Conservation (phyloP, 2,888 invertebrate species). For the Dryobota labecula region DNA sequence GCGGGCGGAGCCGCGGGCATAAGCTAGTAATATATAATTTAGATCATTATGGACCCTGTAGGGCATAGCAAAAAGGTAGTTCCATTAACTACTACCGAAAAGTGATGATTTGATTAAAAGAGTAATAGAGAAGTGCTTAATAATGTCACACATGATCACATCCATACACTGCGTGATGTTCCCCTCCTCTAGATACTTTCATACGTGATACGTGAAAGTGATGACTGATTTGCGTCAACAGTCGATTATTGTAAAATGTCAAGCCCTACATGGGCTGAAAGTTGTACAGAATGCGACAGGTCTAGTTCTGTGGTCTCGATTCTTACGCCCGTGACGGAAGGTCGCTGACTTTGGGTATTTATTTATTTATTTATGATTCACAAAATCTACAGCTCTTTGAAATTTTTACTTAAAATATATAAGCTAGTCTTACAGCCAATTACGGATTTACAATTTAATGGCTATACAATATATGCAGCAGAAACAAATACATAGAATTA, state of each 20-base stretch:
- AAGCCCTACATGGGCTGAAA: slow-evolving; percentile 55
- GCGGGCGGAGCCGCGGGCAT: too few species aligned
- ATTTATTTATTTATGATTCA: too few species aligned
- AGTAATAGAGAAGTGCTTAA: neutral
- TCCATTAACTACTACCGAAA: neutral
- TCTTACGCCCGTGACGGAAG: slow-evolving; percentile 40
- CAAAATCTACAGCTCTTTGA: too few species aligned
- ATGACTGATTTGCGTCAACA: slow-evolving; percentile 39
- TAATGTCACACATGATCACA: slow-evolving; percentile 14
- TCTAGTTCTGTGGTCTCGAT: slow-evolving; percentile 40
- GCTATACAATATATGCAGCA: too few species aligned
- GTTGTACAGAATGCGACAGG: slow-evolving; percentile 37
- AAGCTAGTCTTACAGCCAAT: too few species aligned
- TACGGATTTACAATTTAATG: too few species aligned
- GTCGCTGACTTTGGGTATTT: slow-evolving; percentile 41
- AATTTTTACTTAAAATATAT: too few species aligned
- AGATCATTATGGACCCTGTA: too few species aligned
- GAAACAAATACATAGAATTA: too few species aligned
- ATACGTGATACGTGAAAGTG: slow-evolving; percentile 52
- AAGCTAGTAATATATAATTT: too few species aligned
- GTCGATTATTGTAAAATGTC: slow-evolving; percentile 51
- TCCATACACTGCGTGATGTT: slow-evolving; percentile 19
- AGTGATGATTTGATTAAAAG: neutral
- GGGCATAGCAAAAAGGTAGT: too few species aligned
- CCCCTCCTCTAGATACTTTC: slow-evolving; percentile 33